These are phyloP conservation scores for Brenthis daphne DNA, from an alignment of 2,888 invertebrate species.

Conservation along the genomic window DNA sequence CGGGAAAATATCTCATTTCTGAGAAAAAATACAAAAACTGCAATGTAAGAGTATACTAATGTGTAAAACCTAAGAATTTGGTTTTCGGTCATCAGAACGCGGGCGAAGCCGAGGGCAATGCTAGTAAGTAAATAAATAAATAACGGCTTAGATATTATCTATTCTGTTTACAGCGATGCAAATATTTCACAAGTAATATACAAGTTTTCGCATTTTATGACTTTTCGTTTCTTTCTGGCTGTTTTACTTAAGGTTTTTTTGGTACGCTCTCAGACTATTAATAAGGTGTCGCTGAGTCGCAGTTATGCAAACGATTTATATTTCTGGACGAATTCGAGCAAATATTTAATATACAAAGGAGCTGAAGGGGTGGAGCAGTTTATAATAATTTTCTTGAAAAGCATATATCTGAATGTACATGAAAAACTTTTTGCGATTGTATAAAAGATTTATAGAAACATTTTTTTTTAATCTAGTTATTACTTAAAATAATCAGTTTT, in stretches of 20 bases:
- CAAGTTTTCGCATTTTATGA: constrained; percentile 32
- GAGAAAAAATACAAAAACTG: too few relatives aligned
- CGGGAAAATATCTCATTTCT: too few relatives aligned
- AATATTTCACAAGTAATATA: constrained; percentile 30
- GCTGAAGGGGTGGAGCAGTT: background rate
- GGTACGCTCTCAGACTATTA: constrained; percentile 27
- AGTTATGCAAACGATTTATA: constrained; percentile 15
- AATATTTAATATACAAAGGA: background rate
- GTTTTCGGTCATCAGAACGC: too few relatives aligned
- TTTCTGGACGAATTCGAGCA: constrained; percentile 1
- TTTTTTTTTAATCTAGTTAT: too few relatives aligned
- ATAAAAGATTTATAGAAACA: too few relatives aligned
- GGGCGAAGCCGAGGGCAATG: too few relatives aligned
- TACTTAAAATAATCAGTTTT: too few relatives aligned
- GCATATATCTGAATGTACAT: too few relatives aligned
- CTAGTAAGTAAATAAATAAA: too few relatives aligned
- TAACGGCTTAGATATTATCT: background rate
- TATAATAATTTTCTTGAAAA: background rate
- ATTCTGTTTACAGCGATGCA: constrained; percentile 17
- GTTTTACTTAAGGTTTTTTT: constrained; percentile 14
- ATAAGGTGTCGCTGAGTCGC: constrained; percentile 12
- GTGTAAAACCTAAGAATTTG: too few relatives aligned
- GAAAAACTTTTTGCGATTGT: too few relatives aligned
- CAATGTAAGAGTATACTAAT: too few relatives aligned
- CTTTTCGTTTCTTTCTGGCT: constrained; percentile 18